Evolutionary conservation across 2,113 vertebrate species (phyloP).

Genomic region (Mola mola): DNA sequence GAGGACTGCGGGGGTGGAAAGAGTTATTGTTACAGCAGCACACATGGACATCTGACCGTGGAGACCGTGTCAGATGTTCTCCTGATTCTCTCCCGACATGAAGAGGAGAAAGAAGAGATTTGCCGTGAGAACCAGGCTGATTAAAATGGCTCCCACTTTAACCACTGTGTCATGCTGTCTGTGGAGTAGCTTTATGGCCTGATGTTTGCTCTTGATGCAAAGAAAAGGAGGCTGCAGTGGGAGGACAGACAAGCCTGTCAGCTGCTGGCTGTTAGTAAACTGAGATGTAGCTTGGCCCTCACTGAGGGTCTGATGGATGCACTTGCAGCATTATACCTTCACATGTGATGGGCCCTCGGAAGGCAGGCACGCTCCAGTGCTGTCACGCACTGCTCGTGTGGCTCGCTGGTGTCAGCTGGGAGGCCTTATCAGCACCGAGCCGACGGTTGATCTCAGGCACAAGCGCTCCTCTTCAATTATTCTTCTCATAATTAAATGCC

Average conservation of each 20-base stretch:
- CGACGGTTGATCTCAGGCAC: slow-evolving; percentile 51
- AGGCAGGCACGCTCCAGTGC: slow-evolving; percentile 12
- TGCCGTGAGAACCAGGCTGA: neutral
- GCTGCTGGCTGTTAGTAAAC: slow-evolving; percentile 44
- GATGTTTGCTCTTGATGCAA: slow-evolving; percentile 42
- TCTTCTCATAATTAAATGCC: slow-evolving; percentile 64
- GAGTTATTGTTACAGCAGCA: slow-evolving; percentile 50
- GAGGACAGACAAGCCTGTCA: slow-evolving; percentile 31
- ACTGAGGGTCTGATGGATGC: slow-evolving; percentile 44
- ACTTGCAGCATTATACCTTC: slow-evolving; percentile 38
- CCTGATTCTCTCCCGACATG: too few relatives aligned
- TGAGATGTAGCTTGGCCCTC: slow-evolving; percentile 30
- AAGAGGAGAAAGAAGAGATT: neutral
- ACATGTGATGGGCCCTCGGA: slow-evolving; percentile 40
- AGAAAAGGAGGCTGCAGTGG: slow-evolving; percentile 31
- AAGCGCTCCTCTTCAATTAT: slow-evolving; percentile 55
- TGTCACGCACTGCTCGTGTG: slow-evolving; percentile 27
- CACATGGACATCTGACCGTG: neutral
- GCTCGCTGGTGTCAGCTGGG: slow-evolving; percentile 30
- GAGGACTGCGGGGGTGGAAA: slow-evolving; percentile 37
- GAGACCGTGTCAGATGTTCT: too few relatives aligned
- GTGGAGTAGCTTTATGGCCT: too few relatives aligned
- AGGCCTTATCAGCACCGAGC: slow-evolving; percentile 57
- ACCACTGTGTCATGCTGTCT: slow-evolving; percentile 14
- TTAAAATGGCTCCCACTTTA: slow-evolving; percentile 15